These are phyloP conservation scores for Amyelois transitella DNA, from an alignment of 1,140 invertebrate genomes.

Conservation along the genomic window DNA sequence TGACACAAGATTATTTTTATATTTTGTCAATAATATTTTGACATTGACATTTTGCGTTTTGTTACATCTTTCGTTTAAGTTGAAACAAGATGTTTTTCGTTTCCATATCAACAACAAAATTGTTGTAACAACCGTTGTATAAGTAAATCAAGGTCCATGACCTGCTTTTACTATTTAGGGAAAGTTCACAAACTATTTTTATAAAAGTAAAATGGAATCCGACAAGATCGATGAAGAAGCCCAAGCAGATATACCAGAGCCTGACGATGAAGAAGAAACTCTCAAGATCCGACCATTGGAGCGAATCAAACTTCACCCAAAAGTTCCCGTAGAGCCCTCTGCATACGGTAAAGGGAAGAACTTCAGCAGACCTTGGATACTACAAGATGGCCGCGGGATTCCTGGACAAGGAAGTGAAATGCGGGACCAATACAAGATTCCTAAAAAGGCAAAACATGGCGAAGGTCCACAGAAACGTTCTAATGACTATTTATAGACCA, in stretches of 20 bases:
- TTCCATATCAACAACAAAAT: neutral
- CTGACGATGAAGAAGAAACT: conserved; percentile 31
- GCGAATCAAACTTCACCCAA: conserved; percentile 52
- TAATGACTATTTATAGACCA: no score
- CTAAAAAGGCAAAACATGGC: conserved; percentile 35
- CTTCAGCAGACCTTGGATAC: conserved; percentile 59
- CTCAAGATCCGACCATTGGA: conserved; percentile 56
- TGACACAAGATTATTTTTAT: neutral
- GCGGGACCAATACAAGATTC: conserved; percentile 42
- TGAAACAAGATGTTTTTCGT: neutral
- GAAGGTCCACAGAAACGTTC: conserved; percentile 28
- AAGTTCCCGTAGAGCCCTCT: conserved; percentile 56
- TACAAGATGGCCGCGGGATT: conserved; percentile 54
- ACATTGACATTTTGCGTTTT: neutral
- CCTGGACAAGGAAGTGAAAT: conserved; percentile 54
- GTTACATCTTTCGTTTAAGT: neutral
- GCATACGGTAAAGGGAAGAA: conserved; percentile 59
- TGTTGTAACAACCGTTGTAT: neutral
- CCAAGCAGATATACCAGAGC: conserved; percentile 56
- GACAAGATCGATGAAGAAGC: conserved; percentile 27
- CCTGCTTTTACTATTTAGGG: neutral
- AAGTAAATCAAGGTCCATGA: no score
- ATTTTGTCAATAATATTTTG: neutral
- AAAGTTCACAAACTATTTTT: neutral
- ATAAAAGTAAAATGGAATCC: conserved; percentile 15